Conservation (phyloP, 2,888 invertebrate genomes). For the Oscheius sp. region DNA sequence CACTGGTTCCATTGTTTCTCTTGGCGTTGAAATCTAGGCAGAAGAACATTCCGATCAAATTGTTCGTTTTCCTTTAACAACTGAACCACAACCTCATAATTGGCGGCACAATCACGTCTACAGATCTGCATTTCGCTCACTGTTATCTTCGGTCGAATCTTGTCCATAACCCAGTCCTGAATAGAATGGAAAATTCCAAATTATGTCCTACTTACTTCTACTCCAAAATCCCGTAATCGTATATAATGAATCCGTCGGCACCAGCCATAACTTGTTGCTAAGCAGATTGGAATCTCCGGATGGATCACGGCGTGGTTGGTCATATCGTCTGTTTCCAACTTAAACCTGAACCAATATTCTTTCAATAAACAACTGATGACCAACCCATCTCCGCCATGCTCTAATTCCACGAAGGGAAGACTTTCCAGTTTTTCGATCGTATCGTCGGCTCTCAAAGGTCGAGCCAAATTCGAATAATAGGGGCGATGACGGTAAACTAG, state of each 20-base stretch:
- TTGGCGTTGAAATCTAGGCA: conserved; percentile 54
- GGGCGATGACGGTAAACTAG: background rate
- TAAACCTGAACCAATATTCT: background rate
- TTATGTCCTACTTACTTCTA: conserved; percentile 15
- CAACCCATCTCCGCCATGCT: conserved; percentile 13
- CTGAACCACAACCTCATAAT: conserved; percentile 73
- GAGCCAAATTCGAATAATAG: background rate
- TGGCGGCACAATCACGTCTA: conserved; percentile 76
- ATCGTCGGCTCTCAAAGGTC: background rate
- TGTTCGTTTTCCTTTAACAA: conserved; percentile 14
- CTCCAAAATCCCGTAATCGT: conserved; percentile 8
- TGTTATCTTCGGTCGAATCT: conserved; percentile 77
- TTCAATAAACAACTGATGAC: too few species aligned
- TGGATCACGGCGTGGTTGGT: background rate
- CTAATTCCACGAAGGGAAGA: background rate
- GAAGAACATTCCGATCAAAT: conserved; percentile 54
- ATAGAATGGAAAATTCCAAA: background rate
- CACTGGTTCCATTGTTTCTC: conserved; percentile 68
- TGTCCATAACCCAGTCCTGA: conserved; percentile 74
- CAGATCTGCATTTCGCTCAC: conserved; percentile 76
- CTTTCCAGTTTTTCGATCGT: background rate
- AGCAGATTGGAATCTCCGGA: conserved; percentile 5
- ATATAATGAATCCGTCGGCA: conserved; percentile 18
- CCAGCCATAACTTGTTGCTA: conserved; percentile 30
- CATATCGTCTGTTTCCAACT: background rate